Evolutionary conservation across 37 sponge, comb jelly and placozoan genomes (phyloP).

Genomic region (Theonella swinhoei): DNA sequence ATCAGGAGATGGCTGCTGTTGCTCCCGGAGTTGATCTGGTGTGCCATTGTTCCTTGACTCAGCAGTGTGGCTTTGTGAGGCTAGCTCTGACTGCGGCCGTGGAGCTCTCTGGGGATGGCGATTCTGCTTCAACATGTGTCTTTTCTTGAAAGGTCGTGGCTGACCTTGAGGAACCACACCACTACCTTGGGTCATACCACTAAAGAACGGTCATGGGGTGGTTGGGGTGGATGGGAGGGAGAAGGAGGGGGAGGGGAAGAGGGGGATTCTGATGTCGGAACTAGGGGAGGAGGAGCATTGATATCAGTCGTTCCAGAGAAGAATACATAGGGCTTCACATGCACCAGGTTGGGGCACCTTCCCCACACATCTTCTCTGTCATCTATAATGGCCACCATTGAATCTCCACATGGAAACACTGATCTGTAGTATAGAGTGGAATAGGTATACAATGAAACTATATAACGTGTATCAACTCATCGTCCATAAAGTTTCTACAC

Average conservation of each 20-base stretch:
- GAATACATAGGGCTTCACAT: slow-evolving; percentile 94
- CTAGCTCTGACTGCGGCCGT: background rate
- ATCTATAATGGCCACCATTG: slow-evolving; percentile 97
- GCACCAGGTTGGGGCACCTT: slow-evolving; percentile 90
- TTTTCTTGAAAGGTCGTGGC: slow-evolving; percentile 4
- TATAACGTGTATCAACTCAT: too few relatives aligned
- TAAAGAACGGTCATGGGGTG: background rate
- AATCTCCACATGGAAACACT: slow-evolving; percentile 94
- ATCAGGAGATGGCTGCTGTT: too few relatives aligned
- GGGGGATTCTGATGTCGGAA: slow-evolving; percentile 4
- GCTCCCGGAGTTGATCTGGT: too few relatives aligned
- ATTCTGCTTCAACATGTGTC: background rate
- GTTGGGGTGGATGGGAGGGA: background rate
- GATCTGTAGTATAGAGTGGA: too few relatives aligned
- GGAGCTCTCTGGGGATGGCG: too few relatives aligned
- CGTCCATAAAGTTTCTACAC: too few relatives aligned
- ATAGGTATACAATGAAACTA: too few relatives aligned
- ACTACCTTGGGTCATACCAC: background rate
- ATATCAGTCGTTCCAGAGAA: slow-evolving; percentile 89
- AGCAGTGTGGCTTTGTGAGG: background rate
- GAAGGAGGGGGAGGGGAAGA: background rate
- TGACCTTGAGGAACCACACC: background rate
- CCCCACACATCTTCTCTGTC: slow-evolving; percentile 98
- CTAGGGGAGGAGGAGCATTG: slow-evolving; percentile 69
- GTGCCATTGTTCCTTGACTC: too few relatives aligned